Base-by-base conservation (phyloP, 2,113 vertebrate species). In the Platichthys flesus region DNA sequence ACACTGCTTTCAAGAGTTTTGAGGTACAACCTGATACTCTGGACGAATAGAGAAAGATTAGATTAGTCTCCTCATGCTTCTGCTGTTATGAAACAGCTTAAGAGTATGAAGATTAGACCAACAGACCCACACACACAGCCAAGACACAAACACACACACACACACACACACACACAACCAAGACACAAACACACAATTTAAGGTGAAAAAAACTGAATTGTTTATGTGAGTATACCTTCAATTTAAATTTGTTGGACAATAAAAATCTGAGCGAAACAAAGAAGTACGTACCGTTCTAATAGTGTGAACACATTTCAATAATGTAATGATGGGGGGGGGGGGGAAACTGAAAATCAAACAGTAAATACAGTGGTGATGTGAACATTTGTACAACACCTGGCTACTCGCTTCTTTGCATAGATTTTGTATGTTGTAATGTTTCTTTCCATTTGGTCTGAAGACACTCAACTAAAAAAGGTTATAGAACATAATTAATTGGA, bases 11-110 rank as follows among this genome's bases (percentile, higher is more conserved):
- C 26, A 72, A 83, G 70, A 52, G 51, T 84, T 78, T 76, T 1
- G 14, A 80, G 88, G 71, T 60, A 56, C 70, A 86, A 65, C 42
- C 70, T 71, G 79, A 54, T 54, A n/a, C 65, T 47, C 40, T 15
- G n/a, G 58, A 73, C 23, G 35, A 84, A 77, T 76, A 69, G 78
- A 87, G 70, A 83, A 31, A 63, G 71, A 73, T 31, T 2, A 83
- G 76, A 87, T 88, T 85, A 78, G 88, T 86, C 61, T 76, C 51
- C 40, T 75, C 76, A 76, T 79, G 65, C 79, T 79, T 74, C 81
- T 66, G 61, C 74, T 83, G 77, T 88, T 85, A 87, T 87, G 75
- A 90, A 90, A 90, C 76, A 56, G 73, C 18, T 87, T 89, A 88
- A 85, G 81, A 84, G 85, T 75, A 86, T 89, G 83, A 85, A 79